Conservation (phyloP, 2,888 invertebrate genomes). For the Uloborus plumipes region DNA sequence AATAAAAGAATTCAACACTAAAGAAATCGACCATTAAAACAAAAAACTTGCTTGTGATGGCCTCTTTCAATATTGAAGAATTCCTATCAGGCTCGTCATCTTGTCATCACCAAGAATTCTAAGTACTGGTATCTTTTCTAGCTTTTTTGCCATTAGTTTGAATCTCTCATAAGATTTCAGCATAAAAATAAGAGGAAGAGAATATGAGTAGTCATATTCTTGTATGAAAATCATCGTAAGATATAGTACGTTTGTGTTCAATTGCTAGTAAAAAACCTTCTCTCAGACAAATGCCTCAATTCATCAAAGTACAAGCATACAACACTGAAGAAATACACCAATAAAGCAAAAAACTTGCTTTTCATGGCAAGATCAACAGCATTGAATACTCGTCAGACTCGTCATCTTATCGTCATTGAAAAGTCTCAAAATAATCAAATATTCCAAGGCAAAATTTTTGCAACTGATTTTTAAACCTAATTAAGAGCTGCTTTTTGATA, state of each 20-base stretch:
- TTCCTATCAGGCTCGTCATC: slow-evolving; percentile 12
- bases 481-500: no score
- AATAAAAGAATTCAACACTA: not conserved
- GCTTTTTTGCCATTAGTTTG: no score
- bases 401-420: slow-evolving; percentile 30
- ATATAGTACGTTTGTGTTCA: no score
- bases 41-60: slow-evolving; percentile 20
- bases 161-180: no score
- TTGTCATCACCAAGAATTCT: slow-evolving; percentile 6
- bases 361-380: not conserved
- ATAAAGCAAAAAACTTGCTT: slow-evolving; percentile 27
- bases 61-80: not conserved
- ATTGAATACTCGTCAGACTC: slow-evolving; percentile 1
- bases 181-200: no score
- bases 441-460: no score
- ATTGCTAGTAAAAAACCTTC: not conserved
- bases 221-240: not conserved
- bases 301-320: slow-evolving; percentile 3
- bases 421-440: not conserved
- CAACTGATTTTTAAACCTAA: no score
- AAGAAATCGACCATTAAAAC: slow-evolving; percentile 7
- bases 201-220: not conserved
- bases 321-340: slow-evolving; percentile 3
- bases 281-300: slow-evolving; percentile 31
- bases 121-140: no score